A percentile compares a stretch with the other conserved stretches of the same genome.
Evolutionary conservation across 2,888 invertebrate genomes (phyloP).

Genomic region (Proisotoma minuta): DNA sequence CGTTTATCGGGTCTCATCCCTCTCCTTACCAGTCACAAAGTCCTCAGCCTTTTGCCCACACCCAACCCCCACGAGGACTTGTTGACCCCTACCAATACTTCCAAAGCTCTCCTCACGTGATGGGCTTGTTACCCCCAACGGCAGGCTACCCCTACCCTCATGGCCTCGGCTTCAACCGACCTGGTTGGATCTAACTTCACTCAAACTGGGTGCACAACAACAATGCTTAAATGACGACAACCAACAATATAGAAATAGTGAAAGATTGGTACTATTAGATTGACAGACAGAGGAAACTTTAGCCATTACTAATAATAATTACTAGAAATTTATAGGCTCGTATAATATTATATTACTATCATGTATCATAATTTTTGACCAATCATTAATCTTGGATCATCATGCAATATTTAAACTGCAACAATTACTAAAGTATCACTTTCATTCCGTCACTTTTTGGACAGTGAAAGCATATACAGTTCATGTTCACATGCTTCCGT

Average conservation of each 20-base stretch:
- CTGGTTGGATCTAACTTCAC: slow-evolving; percentile 39
- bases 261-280: slow-evolving; percentile 15
- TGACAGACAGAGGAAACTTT: too few relatives aligned
- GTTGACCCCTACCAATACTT: slow-evolving; percentile 46
- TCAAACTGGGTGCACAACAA: not conserved
- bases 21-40: slow-evolving; percentile 45
- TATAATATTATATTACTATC: too few relatives aligned
- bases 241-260: too few relatives aligned
- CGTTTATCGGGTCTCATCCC: slow-evolving; percentile 42
- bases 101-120: slow-evolving; percentile 45
- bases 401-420: too few relatives aligned
- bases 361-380: too few relatives aligned
- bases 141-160: slow-evolving; percentile 42
- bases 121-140: slow-evolving; percentile 42
- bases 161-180: slow-evolving; percentile 37
- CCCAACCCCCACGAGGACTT: slow-evolving; percentile 38
- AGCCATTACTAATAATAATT: too few relatives aligned
- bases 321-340: too few relatives aligned
- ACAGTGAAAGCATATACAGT: too few relatives aligned
- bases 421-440: too few relatives aligned
- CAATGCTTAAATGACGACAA: not conserved
- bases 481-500: too few relatives aligned
- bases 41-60: slow-evolving; percentile 44
- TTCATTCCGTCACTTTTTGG: too few relatives aligned
- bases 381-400: too few relatives aligned